Base-by-base conservation (phyloP, 1,140 invertebrate species). In the Drosophila lowei region DNA sequence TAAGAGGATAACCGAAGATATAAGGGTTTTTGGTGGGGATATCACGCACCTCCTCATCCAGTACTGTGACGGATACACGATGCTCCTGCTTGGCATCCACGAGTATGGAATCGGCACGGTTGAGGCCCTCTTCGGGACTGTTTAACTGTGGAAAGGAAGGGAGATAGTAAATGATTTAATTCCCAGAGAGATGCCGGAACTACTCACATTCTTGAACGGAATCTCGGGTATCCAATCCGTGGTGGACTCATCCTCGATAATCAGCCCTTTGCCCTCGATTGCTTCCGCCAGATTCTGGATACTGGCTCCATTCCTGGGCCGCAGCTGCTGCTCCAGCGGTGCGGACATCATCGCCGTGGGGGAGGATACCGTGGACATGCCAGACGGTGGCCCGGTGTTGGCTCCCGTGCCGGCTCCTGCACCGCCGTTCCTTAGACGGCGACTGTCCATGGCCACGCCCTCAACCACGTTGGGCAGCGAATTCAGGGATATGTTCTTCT, bases 151-250 rank as follows among this genome's bases (percentile, higher is more conserved):
- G 15, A 1, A 6, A 21, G 1, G 9, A 1, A 6, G 21, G 3
- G 9, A 4, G 3, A 11, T 3, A 13, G 5, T 13, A 9, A 47
- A 54, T 5, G 11, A 41, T 46, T 34, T 28, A 5, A 13, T n/a
- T 16, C 38, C 48, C 15, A 13, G 6, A 9, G n/a, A 16, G 5
- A 25, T 38, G 5, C 13, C 28, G 42, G 38, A 60, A 15, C 43
- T 54, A 89, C 93, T 92, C 92, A 97, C 97, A 92, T 97, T 97
- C 93, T 96, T 95, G 84, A 98, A 98, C 2, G 97, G 97, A 89
- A 97, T 97, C 92, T 98, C 97, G 0, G 97, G 96, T 18, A 94
- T 97, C 96, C 96, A 98, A 72, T 97, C 96, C 0, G 94, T 94
- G 1, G 94, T 95, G 43, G 93, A 93, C 72, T 97, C 96, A 38